Base-by-base conservation (phyloP, 2,888 invertebrate species). In the Dasypolia templi region DNA sequence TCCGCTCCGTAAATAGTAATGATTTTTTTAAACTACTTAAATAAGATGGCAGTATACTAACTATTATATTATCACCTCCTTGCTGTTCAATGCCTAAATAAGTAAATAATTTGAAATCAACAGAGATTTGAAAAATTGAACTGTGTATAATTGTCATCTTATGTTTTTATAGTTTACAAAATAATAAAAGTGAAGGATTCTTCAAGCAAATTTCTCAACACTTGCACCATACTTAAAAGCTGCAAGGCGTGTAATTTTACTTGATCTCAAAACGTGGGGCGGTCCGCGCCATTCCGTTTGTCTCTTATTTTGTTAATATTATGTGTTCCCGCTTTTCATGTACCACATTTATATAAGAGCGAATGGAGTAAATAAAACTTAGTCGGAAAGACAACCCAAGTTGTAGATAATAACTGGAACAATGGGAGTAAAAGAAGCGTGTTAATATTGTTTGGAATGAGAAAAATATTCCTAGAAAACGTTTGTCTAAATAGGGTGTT, bases 171-270 rank as follows among this genome's bases (percentile, higher is more conserved):
- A 2, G 26, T 26, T 19, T 14, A 53, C 26, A n/a, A n/a, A 51
- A 14, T 14, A 26, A 51, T 12, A n/a, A 12, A 51, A n/a, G 51
- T 51, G n/a, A 4, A 17, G 7, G 26, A 39, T 71, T 42, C 22
- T 59, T n/a, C 0, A 14, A 53, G 29, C 17, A 17, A 46, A 7
- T 61, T 70, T 70, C 74, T 84, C 42, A 49, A 82, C 19, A 81
- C 89, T 91, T 90, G 85, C 12, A 77, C 88, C 88, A 78, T 61
- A 67, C 70, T 72, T 78, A 73, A 86, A 89, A 87, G 89, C 92
- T 90, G 86, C 89, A 85, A 86, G 87, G 90, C 92, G 89, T 91
- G 90, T 92, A 93, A 94, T 93, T 93, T 91, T 92, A 93, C 91
- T 90, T 92, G 93, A 93, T 93, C 91, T 91, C 86, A 84, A 90